A percentile compares a stretch with the other conserved stretches of the same genome.
Conservation (phyloP, 2,797 vertebrate species). For the Enteromius treurensis region DNA sequence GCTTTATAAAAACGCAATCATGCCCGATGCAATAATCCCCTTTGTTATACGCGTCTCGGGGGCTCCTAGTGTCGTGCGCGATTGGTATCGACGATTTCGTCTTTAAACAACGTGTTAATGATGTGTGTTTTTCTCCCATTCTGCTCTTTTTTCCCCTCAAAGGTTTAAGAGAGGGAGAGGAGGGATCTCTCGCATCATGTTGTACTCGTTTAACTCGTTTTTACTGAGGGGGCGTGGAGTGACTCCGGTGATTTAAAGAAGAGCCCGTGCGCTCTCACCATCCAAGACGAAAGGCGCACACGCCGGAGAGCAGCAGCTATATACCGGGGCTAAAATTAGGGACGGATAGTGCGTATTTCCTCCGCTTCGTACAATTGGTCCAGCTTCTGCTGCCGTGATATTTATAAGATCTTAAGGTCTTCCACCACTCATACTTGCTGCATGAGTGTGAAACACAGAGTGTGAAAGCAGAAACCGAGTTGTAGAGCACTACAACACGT, state of each 20-base stretch:
- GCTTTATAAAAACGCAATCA: constrained; percentile 14
- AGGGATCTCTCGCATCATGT: constrained; percentile 50
- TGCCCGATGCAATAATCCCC: neutral
- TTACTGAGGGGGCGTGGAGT: constrained; percentile 51
- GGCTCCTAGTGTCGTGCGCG: neutral
- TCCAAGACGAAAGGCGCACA: constrained; percentile 59
- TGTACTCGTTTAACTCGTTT: constrained; percentile 69
- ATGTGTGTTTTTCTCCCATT: constrained; percentile 41
- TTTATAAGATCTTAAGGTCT: constrained; percentile 70
- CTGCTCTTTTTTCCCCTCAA: constrained; percentile 26
- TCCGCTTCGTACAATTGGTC: constrained; percentile 83
- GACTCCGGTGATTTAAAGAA: constrained; percentile 60
- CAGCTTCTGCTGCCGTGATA: constrained; percentile 65
- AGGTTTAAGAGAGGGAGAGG: constrained; percentile 14
- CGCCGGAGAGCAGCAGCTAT: constrained; percentile 82
- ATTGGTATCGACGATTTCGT: constrained; percentile 29
- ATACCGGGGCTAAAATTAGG: constrained; percentile 95
- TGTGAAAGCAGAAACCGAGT: constrained; percentile 44
- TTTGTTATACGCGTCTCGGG: constrained; percentile 12
- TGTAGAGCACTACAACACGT: constrained; percentile 41
- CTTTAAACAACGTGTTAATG: constrained; percentile 56
- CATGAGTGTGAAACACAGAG: constrained; percentile 62
- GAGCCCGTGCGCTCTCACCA: constrained; percentile 45
- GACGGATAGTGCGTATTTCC: constrained; percentile 86
- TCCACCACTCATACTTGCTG: constrained; percentile 63